Evolutionary conservation across 2,888 invertebrate species (phyloP).

Genomic region (Andricus quercusramuli): DNA sequence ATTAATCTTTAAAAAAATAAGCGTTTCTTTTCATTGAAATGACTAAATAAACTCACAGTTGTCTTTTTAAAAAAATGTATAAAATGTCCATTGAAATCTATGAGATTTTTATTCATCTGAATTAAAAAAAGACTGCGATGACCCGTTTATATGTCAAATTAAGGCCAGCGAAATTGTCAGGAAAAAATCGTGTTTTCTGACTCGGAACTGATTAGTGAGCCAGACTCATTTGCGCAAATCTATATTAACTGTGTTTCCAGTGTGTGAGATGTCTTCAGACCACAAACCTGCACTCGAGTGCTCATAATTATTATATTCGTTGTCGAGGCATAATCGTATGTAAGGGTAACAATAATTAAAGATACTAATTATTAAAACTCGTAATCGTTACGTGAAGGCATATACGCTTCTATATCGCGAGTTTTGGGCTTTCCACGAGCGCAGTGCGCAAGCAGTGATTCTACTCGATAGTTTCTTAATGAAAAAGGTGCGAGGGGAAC

Average conservation of each 20-base stretch:
- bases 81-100: too few relatives aligned
- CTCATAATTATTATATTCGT: conserved; percentile 52
- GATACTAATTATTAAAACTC: conserved; percentile 45
- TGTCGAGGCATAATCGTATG: conserved; percentile 58
- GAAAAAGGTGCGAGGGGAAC: conserved; percentile 41
- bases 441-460: conserved; percentile 59
- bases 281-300: conserved; percentile 44
- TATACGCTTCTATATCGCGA: conserved; percentile 69
- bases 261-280: conserved; percentile 36
- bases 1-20: too few relatives aligned
- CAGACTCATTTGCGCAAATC: conserved; percentile 29
- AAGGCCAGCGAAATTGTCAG: conserved; percentile 12
- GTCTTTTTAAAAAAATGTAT: too few relatives aligned
- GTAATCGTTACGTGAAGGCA: conserved; percentile 67
- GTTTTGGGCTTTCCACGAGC: conserved; percentile 58
- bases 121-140: not conserved
- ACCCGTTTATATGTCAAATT: not conserved
- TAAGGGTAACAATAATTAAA: conserved; percentile 54
- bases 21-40: too few relatives aligned
- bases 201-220: not conserved
- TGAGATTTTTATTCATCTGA: too few relatives aligned
- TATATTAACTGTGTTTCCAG: not conserved
- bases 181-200: conserved; percentile 1
- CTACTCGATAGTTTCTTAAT: conserved; percentile 53
- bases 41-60: too few relatives aligned